Conservation (phyloP, 2,888 invertebrate species). For the Nemotelus nigrinus region DNA sequence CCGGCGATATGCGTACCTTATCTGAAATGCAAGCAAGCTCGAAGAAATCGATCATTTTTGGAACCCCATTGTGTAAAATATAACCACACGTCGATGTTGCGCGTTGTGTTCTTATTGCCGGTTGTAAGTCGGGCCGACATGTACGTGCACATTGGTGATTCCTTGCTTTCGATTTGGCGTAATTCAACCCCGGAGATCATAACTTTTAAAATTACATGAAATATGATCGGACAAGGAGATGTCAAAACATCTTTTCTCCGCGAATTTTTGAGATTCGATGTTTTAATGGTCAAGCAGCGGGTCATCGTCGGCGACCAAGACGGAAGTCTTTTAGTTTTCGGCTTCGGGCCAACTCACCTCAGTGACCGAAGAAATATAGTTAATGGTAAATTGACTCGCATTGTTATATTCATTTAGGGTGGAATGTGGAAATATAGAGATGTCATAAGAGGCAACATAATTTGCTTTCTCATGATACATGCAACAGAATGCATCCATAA, state of each 20-base stretch:
- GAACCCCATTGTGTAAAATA: constrained; percentile 46
- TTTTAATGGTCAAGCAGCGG: constrained; percentile 33
- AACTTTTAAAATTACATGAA: constrained; percentile 42
- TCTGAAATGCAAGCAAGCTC: constrained; percentile 21
- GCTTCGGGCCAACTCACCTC: background rate
- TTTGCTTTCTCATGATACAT: too few relatives aligned
- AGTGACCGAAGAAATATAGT: too few relatives aligned
- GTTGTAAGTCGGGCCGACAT: background rate
- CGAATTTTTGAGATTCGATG: constrained; percentile 31
- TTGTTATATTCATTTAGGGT: too few relatives aligned
- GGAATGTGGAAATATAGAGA: too few relatives aligned
- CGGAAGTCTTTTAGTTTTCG: constrained; percentile 35
- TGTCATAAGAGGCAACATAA: too few relatives aligned
- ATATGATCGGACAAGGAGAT: constrained; percentile 42
- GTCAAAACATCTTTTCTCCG: constrained; percentile 32
- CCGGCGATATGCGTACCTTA: constrained; percentile 25
- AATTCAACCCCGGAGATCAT: constrained; percentile 37
- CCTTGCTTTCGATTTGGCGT: constrained; percentile 33
- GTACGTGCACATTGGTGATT: constrained; percentile 2
- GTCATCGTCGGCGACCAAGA: constrained; percentile 22
- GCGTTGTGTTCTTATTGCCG: constrained; percentile 8
- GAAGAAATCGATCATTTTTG: constrained; percentile 38
- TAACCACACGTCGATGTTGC: constrained; percentile 29
- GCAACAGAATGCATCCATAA: too few relatives aligned
- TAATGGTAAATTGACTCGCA: too few relatives aligned